Base-by-base conservation (phyloP, 2,113 vertebrate genomes). In the Coptodon rendalli region DNA sequence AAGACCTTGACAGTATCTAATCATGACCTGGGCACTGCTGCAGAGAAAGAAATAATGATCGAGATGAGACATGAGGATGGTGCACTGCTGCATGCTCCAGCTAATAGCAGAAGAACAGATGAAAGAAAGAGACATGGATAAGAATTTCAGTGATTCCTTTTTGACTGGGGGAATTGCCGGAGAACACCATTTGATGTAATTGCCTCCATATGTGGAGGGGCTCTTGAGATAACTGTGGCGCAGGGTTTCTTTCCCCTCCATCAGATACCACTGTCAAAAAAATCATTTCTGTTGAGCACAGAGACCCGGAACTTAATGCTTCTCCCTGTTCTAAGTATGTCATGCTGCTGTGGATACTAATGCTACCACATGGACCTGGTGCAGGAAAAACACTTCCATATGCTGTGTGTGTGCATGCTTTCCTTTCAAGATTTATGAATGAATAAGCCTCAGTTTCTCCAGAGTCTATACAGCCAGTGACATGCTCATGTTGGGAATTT, bases 401-500 rank as follows among this genome's bases (percentile, higher is more conserved):
- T 96, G 96, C 89, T 79, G 68, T 82, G 80, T 80, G 81, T 80
- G 88, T 73, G 80, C 92, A 89, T 82, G 79, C 86, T 89, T 93
- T 80, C 83, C 92, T 95, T 95, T 94, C 83, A 92, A 94, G 91
- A 95, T 94, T 94, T 94, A 96, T 95, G 93, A 96, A 96, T 95
- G 94, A 96, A 94, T 87, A 10, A 83, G 89, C 90, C 87, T 94
- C 92, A 91, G 83, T 90, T 83, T 79, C 86, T 89, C 68, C 71
- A 76, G 9, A 83, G 87, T 86, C 85, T 29, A 52, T 81, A 24
- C 50, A 80, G 86, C 82, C 84, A 57, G 54, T 90, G 80, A 89
- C 82, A 73, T 82, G 80, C 86, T 83, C 81, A 88, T 91, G 93
- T 89, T 93, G 91, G 90, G 90, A 91, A 91, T 94, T 79, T 89